A percentile compares a stretch with the other conserved stretches of the same genome.
phyloP scores from a whole-genome alignment of 2,113 vertebrate genomes.

The Hippocampus guttulatus region DNA sequence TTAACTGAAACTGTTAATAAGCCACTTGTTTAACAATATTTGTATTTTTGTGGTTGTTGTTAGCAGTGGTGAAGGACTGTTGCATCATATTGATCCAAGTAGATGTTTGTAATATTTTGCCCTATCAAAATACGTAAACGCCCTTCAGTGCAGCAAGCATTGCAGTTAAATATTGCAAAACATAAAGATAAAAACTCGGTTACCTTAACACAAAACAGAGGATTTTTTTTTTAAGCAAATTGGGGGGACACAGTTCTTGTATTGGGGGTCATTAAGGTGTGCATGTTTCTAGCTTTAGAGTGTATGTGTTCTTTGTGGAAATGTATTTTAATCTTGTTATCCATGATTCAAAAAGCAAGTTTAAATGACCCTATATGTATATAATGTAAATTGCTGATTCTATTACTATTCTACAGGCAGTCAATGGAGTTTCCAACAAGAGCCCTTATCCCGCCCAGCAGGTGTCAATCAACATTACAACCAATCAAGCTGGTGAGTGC shows the following conservation, averaged over 20 bases:
- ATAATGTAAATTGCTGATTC: background rate
- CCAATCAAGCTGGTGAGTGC: constrained; percentile 92
- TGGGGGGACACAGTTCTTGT: too few relatives aligned
- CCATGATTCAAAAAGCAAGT: background rate
- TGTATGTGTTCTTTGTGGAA: background rate
- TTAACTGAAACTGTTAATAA: background rate
- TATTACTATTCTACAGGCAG: constrained; percentile 69
- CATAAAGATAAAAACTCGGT: too few relatives aligned
- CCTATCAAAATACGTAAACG: background rate
- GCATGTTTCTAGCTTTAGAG: background rate
- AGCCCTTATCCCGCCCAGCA: constrained; percentile 92
- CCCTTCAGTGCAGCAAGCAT: background rate
- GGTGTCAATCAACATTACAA: constrained; percentile 94
- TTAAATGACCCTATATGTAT: background rate
- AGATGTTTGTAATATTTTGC: too few relatives aligned
- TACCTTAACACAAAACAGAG: too few relatives aligned
- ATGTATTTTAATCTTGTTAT: background rate
- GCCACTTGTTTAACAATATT: too few relatives aligned
- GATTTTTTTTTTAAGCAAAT: too few relatives aligned
- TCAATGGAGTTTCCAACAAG: constrained; percentile 92
- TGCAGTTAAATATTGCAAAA: background rate
- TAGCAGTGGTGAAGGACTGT: too few relatives aligned
- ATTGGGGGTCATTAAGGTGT: background rate
- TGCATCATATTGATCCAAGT: too few relatives aligned
- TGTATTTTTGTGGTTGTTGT: too few relatives aligned